A percentile compares a stretch with the other conserved stretches of the same genome.
Conservation (phyloP, 2,113 vertebrate genomes). For the Oncorhynchus clarkii region DNA sequence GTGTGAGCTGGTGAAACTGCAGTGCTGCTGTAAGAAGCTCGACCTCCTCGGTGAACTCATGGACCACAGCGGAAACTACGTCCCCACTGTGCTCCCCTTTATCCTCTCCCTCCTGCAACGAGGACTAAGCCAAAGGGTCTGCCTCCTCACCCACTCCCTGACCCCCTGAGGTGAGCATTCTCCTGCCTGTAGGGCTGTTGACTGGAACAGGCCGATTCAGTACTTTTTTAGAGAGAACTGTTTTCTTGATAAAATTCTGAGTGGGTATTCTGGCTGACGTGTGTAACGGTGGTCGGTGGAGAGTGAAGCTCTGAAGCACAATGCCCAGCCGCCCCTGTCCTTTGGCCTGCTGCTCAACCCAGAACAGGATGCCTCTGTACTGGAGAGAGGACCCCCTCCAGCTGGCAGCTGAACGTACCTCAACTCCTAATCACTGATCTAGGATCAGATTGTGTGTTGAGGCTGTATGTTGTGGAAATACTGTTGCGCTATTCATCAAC, state of each 20-base stretch:
- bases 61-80: conserved; percentile 88
- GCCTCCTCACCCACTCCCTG: conserved; percentile 81
- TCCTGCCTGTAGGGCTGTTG: background rate
- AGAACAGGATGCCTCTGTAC: conserved; percentile 72
- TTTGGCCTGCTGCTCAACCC: conserved; percentile 83
- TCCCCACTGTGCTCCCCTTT: conserved; percentile 78
- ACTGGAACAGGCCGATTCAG: no score
- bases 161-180: conserved; percentile 76
- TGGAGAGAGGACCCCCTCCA: conserved; percentile 85
- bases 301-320: conserved; percentile 85
- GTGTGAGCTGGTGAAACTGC: conserved; percentile 78
- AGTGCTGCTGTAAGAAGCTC: conserved; percentile 87
- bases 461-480: no score
- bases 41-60: conserved; percentile 86
- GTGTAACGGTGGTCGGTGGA: conserved; percentile 77
- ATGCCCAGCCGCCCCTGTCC: conserved; percentile 70
- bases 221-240: no score
- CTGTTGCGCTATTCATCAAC: no score
- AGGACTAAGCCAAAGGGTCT: conserved; percentile 78
- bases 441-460: no score
- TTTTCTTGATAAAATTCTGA: no score
- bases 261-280: background rate
- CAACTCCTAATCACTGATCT: no score
- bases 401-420: conserved; percentile 84
- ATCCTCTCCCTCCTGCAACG: conserved; percentile 79